Evolutionary conservation across 2,888 invertebrate genomes (phyloP).

Genomic region (Pseudoips prasinana): DNA sequence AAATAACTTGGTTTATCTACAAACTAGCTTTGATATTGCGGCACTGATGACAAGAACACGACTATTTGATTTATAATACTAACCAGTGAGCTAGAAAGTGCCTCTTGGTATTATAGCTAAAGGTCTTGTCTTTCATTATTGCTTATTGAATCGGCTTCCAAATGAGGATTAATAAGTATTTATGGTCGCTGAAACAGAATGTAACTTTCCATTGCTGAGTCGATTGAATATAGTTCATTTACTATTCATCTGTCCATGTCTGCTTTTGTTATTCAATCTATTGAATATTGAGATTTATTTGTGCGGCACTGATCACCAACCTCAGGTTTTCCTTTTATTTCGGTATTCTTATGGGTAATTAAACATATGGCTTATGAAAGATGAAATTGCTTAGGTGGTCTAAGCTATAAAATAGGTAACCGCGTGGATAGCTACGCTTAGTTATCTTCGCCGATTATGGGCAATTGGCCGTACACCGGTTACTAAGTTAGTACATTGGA

Average conservation of each 20-base stretch:
- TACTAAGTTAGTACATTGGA: constrained; percentile 1
- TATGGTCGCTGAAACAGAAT: constrained; percentile 51
- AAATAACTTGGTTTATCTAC: constrained; percentile 54
- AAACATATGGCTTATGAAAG: too few relatives aligned
- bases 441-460: too few relatives aligned
- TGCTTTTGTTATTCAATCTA: constrained; percentile 52
- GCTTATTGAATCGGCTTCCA: constrained; percentile 64
- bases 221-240: constrained; percentile 50
- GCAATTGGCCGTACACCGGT: too few relatives aligned
- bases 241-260: constrained; percentile 55
- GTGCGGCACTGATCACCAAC: constrained; percentile 6
- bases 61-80: constrained; percentile 66
- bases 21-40: constrained; percentile 57
- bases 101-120: constrained; percentile 50
- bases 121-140: constrained; percentile 57
- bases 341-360: too few relatives aligned
- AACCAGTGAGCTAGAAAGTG: constrained; percentile 53
- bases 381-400: too few relatives aligned
- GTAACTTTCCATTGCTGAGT: constrained; percentile 45
- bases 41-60: constrained; percentile 64
- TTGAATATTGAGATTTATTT: constrained; percentile 28
- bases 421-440: too few relatives aligned
- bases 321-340: constrained; percentile 6
- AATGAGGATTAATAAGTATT: constrained; percentile 72
- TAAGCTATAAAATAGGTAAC: too few relatives aligned